Conservation (phyloP, 2,113 vertebrate species). For the Falcunculus frontatus region DNA sequence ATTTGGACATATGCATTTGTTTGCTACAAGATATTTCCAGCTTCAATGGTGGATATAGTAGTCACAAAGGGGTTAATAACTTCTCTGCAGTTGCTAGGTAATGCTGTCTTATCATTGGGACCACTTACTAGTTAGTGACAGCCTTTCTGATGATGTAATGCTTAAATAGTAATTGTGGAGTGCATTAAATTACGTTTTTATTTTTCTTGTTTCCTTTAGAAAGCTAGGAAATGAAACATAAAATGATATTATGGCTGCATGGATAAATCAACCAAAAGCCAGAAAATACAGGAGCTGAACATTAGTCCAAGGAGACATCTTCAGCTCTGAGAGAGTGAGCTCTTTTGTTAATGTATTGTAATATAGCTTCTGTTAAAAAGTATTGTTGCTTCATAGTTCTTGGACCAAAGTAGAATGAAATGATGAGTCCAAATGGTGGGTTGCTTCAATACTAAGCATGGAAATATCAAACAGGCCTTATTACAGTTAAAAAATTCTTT, state of each 20-base stretch:
- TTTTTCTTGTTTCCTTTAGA: constrained; percentile 21
- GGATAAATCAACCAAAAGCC: constrained; percentile 14
- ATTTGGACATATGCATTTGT: background rate
- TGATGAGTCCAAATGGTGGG: background rate
- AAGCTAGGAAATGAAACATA: constrained; percentile 42
- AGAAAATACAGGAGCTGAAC: constrained; percentile 11
- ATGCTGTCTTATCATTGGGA: constrained; percentile 40
- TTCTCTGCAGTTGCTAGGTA: constrained; percentile 55
- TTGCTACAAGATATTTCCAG: background rate
- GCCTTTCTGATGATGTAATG: constrained; percentile 50
- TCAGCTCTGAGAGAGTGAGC: background rate
- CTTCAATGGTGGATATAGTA: background rate
- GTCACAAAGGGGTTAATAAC: constrained; percentile 43
- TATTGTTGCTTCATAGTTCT: background rate
- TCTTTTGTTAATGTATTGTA: background rate
- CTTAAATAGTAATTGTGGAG: constrained; percentile 27
- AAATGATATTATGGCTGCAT: background rate
- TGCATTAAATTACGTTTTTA: constrained; percentile 8
- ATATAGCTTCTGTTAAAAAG: background rate
- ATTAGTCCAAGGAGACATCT: constrained; percentile 13
- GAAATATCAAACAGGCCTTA: background rate
- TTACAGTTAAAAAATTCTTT: background rate
- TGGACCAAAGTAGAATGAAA: background rate
- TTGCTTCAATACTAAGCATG: background rate
- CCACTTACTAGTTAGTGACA: constrained; percentile 39